Conservation (phyloP, 1,140 invertebrate species). For the Lucilia sericata region DNA sequence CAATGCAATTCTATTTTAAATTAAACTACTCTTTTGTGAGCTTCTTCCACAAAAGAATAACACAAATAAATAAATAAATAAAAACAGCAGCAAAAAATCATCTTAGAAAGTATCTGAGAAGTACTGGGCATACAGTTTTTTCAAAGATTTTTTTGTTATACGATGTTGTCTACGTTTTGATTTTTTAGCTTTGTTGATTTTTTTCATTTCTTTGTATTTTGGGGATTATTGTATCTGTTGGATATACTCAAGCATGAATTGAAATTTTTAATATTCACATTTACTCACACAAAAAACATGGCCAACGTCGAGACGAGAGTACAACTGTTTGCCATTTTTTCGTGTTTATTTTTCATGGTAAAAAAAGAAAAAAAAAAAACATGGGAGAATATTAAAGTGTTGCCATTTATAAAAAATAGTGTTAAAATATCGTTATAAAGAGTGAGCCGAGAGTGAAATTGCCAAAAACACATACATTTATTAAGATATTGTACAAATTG, state of each 20-base stretch:
- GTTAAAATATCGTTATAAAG: too few relatives aligned
- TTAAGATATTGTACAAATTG: too few relatives aligned
- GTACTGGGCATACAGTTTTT: neutral
- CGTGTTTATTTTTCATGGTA: neutral
- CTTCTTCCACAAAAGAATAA: slow-evolving; percentile 29
- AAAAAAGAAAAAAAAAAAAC: neutral
- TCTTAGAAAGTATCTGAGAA: neutral
- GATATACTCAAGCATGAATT: slow-evolving; percentile 32
- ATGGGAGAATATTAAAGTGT: neutral
- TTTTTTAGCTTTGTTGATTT: slow-evolving; percentile 36
- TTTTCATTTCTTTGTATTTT: slow-evolving; percentile 18
- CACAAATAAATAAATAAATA: neutral
- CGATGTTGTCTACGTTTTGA: slow-evolving; percentile 28
- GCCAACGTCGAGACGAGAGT: slow-evolving; percentile 19
- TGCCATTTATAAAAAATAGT: too few relatives aligned
- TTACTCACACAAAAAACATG: slow-evolving; percentile 40
- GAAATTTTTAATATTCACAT: slow-evolving; percentile 39
- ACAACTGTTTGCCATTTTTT: slow-evolving; percentile 10
- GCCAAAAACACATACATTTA: too few relatives aligned
- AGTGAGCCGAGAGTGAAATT: too few relatives aligned
- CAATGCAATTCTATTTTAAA: slow-evolving; percentile 44
- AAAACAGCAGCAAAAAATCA: neutral
- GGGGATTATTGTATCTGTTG: slow-evolving; percentile 38
- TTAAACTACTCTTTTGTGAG: slow-evolving; percentile 25
- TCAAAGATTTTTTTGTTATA: neutral